Evolutionary conservation across 2,797 vertebrate species (phyloP), one percentile per base, ranked within the genome.

Genomic region (Pterois miles): DNA sequence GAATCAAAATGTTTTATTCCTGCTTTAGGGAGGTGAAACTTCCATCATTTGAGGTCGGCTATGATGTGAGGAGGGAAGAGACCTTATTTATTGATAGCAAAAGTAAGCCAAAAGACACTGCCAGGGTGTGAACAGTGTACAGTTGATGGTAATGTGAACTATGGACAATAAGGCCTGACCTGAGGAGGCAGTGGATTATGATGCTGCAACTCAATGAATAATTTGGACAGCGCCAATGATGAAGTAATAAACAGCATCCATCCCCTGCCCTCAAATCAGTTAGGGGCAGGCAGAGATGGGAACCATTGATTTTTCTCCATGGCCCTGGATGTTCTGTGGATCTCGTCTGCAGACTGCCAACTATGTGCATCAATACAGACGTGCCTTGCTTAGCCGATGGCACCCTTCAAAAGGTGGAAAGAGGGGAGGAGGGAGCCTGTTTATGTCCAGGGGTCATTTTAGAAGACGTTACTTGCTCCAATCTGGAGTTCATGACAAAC

Each of bases 251-350:
- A 89, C 88, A 86, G 80, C 78, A 74, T 85, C 81, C 80, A 59
- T 85, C 80, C 70, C 52, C 69, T 82, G 86, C 76, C 82, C 88
- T 79, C 63, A 40, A 76, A 89, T 89, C 81, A 72, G 86, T 81
- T 74, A 52, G 75, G 58, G 82, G 86, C 81, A 72, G 46, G 77
- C 78, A 76, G 68, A 83, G 82, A 86, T 91, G 87, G 89, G 88
- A 90, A 85, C 76, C 92, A 94, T 94, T 81, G 94, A 95, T 94
- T 94, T 46, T 94, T 90, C 83, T 87, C 60, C 85, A 52, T 56
- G 83, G 89, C 88, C 89, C 91, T 88, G 86, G 88, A 90, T 86
- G 83, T 90, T 90, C 74, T 74, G 86, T 76, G 88, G 87, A 88
- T 91, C 86, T 83, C 58, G 85, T 89, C 91, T 88, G 83, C 82